Conservation (phyloP, 2,797 vertebrate species). For the Pygocentrus nattereri region DNA sequence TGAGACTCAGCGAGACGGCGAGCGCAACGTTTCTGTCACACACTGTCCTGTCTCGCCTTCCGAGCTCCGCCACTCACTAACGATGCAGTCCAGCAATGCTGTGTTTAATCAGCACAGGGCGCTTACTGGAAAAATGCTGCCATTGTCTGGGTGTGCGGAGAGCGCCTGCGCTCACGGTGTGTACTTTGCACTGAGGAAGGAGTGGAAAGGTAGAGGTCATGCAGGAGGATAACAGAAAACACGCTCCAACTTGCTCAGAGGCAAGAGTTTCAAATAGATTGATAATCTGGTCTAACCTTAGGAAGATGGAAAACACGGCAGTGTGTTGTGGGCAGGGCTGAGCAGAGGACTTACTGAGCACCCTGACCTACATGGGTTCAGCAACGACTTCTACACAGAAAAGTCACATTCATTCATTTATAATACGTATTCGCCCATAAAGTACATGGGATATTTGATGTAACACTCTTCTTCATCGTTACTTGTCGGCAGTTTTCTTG, state of each 20-base stretch:
- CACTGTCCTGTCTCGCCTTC: not conserved
- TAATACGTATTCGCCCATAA: too few relatives aligned
- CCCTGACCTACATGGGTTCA: too few relatives aligned
- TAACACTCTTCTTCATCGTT: too few relatives aligned
- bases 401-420: too few relatives aligned
- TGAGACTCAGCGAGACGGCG: not conserved
- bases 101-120: not conserved
- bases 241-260: not conserved
- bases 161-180: not conserved
- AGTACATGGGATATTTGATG: too few relatives aligned
- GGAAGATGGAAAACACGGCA: not conserved
- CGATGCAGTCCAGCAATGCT: too few relatives aligned
- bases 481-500: too few relatives aligned
- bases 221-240: not conserved
- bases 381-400: too few relatives aligned
- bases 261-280: not conserved
- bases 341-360: too few relatives aligned
- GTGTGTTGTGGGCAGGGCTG: too few relatives aligned
- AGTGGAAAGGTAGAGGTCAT: slow-evolving; percentile 9
- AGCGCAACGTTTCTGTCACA: not conserved
- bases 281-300: not conserved
- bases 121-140: not conserved
- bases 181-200: slow-evolving; percentile 1
- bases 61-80: not conserved
- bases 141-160: not conserved